phyloP scores from a whole-genome alignment of 2,113 vertebrate species.

The Calonectris borealis region DNA sequence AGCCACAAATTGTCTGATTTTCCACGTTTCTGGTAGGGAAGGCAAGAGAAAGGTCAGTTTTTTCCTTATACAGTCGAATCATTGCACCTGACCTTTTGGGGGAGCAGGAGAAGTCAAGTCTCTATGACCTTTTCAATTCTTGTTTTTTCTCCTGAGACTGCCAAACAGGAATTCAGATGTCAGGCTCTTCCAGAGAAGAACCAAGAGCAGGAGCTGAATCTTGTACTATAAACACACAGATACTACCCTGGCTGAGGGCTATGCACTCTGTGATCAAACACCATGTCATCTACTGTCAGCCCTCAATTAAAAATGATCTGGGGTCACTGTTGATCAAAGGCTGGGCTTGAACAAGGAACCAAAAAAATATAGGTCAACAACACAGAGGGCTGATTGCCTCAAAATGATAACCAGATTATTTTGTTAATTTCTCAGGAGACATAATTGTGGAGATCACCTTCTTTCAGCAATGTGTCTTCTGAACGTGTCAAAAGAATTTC shows the following conservation, averaged over 20 bases:
- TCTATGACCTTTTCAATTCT: neutral
- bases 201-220: neutral
- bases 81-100: neutral
- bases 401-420: neutral
- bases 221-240: neutral
- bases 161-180: neutral
- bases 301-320: neutral
- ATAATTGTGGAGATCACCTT: neutral
- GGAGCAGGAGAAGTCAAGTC: neutral
- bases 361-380: neutral
- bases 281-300: neutral
- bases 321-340: neutral
- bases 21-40: neutral
- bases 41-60: neutral
- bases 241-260: neutral
- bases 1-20: neutral
- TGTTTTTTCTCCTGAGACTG: neutral
- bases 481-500: neutral
- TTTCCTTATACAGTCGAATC: neutral
- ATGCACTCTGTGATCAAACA: neutral
- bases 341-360: neutral
- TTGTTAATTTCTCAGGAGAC: conserved; percentile 7
- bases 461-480: neutral
- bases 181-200: neutral
- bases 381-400: neutral